Base-by-base conservation (phyloP, 2,888 invertebrate genomes). In the Macrophya alboannulata region DNA sequence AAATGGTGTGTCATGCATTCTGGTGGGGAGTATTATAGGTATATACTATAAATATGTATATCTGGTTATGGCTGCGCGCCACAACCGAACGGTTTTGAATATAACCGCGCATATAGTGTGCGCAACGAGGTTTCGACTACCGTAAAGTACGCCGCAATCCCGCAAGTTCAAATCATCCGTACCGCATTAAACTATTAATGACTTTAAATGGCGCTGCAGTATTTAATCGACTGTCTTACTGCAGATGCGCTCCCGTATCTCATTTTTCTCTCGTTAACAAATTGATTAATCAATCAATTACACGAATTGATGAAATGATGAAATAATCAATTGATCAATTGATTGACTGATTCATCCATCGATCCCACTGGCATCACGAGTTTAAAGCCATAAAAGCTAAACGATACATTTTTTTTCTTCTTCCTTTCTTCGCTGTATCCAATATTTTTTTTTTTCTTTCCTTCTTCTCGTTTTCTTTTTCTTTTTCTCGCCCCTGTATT, bases 1-100 rank as follows among this genome's bases (percentile, higher is more conserved):
- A 82, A 90, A 88, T 89, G 89, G 88, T 90, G 90, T 90, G 89
- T 90, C 90, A 90, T 90, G 86, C 89, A 90, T 90, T 90, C 90
- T 90, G 88, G 87, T 88, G 88, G 87, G 86, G 87, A 87, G 88
- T 89, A 90, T 31, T 31, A 31, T 31, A 31, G 89, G 90, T 90
- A 90, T n/a, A n/a, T n/a, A n/a, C n/a, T n/a, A n/a, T 89, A 59
- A 25, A 62, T 31, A 62, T 62, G 25, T 31, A 68, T 68, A 62
- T 62, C 51, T 43, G 62, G n/a, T 21, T n/a, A 81, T 43, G 43
- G 62, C 81, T 81, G 12, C 43, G 62, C 81, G 62, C 43, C 51
- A 43, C 21, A 59, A 62, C 51, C n/a, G 17, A 45, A 45, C 40
- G 55, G 62, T 81, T 81, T 4, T 81, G 62, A 43, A 81, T 81